These are phyloP conservation scores for Misgurnus anguillicaudatus DNA, from an alignment of 2,113 vertebrate genomes.

Conservation along the genomic window DNA sequence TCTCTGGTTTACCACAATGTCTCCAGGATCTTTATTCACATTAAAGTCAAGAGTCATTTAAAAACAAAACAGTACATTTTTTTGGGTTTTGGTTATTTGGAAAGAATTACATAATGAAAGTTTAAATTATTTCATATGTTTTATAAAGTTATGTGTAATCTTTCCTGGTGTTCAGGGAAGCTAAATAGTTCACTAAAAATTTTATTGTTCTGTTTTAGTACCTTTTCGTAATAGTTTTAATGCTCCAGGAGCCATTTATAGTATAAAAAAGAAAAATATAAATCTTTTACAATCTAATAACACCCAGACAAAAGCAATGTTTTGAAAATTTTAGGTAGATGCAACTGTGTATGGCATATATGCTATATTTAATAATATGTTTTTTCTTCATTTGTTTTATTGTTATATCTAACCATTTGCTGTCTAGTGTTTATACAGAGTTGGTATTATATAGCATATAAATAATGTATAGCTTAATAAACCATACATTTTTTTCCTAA, in stretches of 20 bases:
- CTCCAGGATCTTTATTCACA: constrained; percentile 3
- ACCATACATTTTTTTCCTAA: neutral
- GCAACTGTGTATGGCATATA: neutral
- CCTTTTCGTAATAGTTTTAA: neutral
- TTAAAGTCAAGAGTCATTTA: constrained; percentile 35
- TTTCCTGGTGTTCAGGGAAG: neutral
- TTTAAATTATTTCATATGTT: neutral
- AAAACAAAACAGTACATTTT: neutral
- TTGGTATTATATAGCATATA: neutral
- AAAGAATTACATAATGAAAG: constrained; percentile 27
- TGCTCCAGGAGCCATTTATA: no score
- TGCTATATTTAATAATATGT: neutral
- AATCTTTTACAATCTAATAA: neutral
- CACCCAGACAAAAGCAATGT: neutral
- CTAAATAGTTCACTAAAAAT: neutral
- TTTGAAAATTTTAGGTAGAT: neutral
- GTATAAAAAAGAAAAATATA: no score
- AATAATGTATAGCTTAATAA: neutral
- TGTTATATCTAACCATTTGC: neutral
- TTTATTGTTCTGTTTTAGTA: neutral
- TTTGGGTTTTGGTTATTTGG: constrained; percentile 24
- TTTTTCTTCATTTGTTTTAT: no score
- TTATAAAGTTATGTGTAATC: neutral
- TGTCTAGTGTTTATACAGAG: neutral
- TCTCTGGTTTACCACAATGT: constrained; percentile 25